Evolutionary conservation across 2,888 invertebrate genomes (phyloP).

Genomic region (Drosophila paramelanica): DNA sequence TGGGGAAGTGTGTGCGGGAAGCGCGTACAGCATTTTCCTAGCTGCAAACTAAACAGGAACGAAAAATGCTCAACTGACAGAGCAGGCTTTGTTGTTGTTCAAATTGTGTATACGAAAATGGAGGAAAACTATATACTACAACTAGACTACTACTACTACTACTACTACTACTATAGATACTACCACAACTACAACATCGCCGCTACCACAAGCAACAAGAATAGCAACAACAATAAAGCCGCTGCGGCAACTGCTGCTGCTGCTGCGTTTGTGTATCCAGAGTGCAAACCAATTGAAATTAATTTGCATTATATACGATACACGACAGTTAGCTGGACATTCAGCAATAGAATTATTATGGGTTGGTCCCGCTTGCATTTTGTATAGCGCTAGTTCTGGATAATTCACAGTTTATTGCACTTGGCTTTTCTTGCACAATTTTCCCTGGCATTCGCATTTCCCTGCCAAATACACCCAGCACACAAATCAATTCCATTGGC

Average conservation of each 20-base stretch:
- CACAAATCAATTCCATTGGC: conserved; percentile 3
- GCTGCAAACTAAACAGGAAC: conserved; percentile 32
- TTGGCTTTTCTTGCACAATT: conserved; percentile 73
- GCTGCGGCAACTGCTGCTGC: conserved; percentile 30
- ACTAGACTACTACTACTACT: conserved; percentile 38
- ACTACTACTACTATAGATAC: conserved; percentile 18
- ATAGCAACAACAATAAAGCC: conserved; percentile 38
- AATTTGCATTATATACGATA: conserved; percentile 74
- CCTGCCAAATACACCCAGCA: conserved; percentile 34
- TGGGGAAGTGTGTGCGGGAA: background rate
- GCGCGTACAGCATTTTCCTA: conserved; percentile 31
- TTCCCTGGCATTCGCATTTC: conserved; percentile 27
- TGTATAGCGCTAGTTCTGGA: conserved; percentile 56
- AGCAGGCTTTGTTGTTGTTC: conserved; percentile 18
- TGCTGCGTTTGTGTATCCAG: conserved; percentile 62
- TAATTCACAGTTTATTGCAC: conserved; percentile 78
- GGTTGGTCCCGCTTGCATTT: conserved; percentile 40
- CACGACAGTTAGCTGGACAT: conserved; percentile 63
- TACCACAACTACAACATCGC: conserved; percentile 26
- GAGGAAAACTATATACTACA: conserved; percentile 39
- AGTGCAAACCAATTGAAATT: conserved; percentile 81
- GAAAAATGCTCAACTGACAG: conserved; percentile 30
- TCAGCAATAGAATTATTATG: conserved; percentile 66
- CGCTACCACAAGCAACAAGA: conserved; percentile 48
- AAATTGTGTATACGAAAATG: conserved; percentile 71